Conservation (phyloP, 1,140 invertebrate species). For the Camponotus floridanus region DNA sequence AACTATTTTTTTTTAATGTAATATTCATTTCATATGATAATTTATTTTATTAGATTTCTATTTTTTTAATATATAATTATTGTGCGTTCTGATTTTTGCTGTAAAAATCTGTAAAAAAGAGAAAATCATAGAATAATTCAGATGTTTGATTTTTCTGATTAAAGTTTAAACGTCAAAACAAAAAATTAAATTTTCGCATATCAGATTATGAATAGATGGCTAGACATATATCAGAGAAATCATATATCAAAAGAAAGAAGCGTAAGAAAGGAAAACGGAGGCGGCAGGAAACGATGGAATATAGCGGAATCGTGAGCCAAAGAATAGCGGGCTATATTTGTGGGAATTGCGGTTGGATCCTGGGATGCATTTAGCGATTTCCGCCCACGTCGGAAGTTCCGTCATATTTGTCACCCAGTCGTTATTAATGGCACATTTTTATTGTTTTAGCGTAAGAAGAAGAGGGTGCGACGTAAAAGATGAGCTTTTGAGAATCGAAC, state of each 20-base stretch:
- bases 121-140: too few species aligned
- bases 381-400: conserved; percentile 72
- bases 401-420: conserved; percentile 75
- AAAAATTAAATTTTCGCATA: background rate
- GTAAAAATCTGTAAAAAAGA: too few species aligned
- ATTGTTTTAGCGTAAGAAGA: conserved; percentile 66
- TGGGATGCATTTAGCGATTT: conserved; percentile 72
- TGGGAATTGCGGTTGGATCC: conserved; percentile 27
- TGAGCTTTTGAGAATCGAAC: conserved; percentile 20
- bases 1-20: too few species aligned
- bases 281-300: conserved; percentile 30
- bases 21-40: too few species aligned
- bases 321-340: conserved; percentile 47
- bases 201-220: background rate
- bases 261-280: background rate
- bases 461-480: background rate
- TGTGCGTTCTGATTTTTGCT: too few species aligned
- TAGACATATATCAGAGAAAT: background rate
- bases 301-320: conserved; percentile 26
- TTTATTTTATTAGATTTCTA: too few species aligned
- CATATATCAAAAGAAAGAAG: conserved; percentile 8
- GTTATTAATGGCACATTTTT: conserved; percentile 75
- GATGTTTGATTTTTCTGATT: too few species aligned
- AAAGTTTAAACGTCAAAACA: too few species aligned
- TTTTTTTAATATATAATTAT: too few species aligned